Conservation (phyloP, 2,888 invertebrate species). For the Eilema caniola region DNA sequence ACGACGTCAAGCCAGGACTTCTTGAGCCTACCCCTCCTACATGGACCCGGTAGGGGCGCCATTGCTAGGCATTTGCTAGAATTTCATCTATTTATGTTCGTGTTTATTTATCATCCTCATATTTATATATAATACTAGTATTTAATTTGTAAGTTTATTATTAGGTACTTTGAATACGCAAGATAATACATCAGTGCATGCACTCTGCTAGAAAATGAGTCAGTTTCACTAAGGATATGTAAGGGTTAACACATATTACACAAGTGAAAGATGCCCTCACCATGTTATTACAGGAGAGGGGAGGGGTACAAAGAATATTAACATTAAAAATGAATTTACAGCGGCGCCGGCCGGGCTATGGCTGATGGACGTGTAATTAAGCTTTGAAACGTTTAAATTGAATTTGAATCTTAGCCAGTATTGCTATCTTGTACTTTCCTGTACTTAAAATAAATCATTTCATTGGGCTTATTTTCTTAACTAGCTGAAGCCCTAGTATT, state of each 20-base stretch:
- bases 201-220: background rate
- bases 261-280: background rate
- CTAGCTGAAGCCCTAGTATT: too few relatives aligned
- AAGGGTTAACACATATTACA: background rate
- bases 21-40: too few relatives aligned
- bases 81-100: too few relatives aligned
- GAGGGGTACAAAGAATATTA: background rate
- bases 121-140: too few relatives aligned
- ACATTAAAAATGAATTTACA: constrained; percentile 1
- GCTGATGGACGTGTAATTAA: constrained; percentile 2
- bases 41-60: too few relatives aligned
- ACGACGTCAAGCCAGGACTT: too few relatives aligned
- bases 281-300: constrained; percentile 2
- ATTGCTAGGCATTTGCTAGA: too few relatives aligned
- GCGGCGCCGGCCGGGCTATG: constrained; percentile 2
- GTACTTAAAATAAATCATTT: background rate
- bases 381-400: constrained; percentile 3
- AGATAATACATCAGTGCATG: background rate
- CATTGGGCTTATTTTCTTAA: background rate
- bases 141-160: too few relatives aligned
- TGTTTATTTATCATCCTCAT: too few relatives aligned
- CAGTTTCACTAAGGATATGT: background rate
- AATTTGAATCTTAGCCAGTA: background rate
- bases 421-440: background rate
- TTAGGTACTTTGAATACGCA: too few relatives aligned